These are phyloP conservation scores for Heliconius nattereri DNA, from an alignment of 1,140 invertebrate genomes.

Conservation along the genomic window DNA sequence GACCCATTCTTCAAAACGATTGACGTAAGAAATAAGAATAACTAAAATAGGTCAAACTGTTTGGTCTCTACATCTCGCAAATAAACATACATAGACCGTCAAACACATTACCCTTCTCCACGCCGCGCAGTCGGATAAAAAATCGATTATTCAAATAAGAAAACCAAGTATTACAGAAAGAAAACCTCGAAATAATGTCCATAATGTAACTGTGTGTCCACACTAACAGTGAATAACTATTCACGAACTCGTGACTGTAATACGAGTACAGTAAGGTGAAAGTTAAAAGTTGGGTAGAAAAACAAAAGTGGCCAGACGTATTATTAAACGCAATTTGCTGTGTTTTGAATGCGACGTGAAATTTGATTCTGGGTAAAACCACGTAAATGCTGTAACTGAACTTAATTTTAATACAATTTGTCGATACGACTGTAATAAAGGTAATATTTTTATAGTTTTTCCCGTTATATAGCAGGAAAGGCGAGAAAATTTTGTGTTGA, in stretches of 20 bases:
- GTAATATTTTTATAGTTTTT: too few relatives aligned
- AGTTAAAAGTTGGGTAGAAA: neutral
- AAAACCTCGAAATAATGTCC: neutral
- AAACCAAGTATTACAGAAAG: neutral
- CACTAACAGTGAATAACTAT: neutral
- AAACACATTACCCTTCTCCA: neutral
- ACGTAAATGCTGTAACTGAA: neutral
- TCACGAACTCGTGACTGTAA: conserved; percentile 5
- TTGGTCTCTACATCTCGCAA: too few relatives aligned
- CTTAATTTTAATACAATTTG: neutral
- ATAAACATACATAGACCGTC: too few relatives aligned
- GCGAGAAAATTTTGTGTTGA: too few relatives aligned
- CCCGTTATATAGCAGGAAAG: too few relatives aligned
- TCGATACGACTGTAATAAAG: neutral
- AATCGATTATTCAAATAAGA: neutral
- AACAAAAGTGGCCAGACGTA: conserved; percentile 30
- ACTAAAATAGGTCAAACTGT: too few relatives aligned
- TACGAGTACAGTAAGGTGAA: neutral
- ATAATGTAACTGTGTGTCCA: neutral
- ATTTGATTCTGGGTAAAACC: conserved; percentile 28
- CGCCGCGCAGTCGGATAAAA: neutral
- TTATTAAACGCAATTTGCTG: conserved; percentile 36
- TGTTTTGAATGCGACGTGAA: conserved; percentile 31
- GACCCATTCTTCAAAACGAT: too few relatives aligned
- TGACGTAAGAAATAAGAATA: too few relatives aligned